Percentiles rank a stretch among this genome's conserved stretches.
Conservation (phyloP, 1,140 invertebrate genomes). For the Brachionus rubens region DNA sequence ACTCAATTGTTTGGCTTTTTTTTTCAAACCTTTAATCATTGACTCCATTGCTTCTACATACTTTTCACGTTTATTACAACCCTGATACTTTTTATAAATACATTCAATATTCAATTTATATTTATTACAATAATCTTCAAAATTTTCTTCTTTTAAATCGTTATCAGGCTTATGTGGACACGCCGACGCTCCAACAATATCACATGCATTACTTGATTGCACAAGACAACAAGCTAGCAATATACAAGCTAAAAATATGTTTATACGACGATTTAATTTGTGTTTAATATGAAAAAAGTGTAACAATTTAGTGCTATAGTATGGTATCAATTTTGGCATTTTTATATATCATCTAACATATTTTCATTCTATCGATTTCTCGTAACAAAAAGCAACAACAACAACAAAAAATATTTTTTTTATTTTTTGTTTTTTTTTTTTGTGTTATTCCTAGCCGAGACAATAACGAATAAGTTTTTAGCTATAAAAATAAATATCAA, state of each 20-base stretch:
- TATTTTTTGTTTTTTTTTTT: too few species aligned
- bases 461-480: too few species aligned
- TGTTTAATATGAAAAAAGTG: neutral
- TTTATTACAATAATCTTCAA: conserved; percentile 30
- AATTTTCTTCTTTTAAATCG: conserved; percentile 38
- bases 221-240: neutral
- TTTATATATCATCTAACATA: conserved; percentile 12
- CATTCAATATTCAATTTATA: conserved; percentile 30
- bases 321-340: conserved; percentile 17
- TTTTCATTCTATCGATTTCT: conserved; percentile 10
- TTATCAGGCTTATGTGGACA: conserved; percentile 41
- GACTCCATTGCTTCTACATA: conserved; percentile 29
- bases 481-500: too few species aligned
- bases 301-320: neutral
- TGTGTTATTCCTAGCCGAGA: too few species aligned
- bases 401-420: conserved; percentile 14
- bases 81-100: conserved; percentile 37
- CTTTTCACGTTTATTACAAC: conserved; percentile 37
- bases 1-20: conserved; percentile 29
- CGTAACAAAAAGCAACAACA: too few species aligned
- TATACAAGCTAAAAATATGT: neutral
- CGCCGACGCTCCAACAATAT: conserved; percentile 41
- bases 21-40: conserved; percentile 33
- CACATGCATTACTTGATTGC: conserved; percentile 6
- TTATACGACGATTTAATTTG: neutral